Evolutionary conservation across 2,888 invertebrate species (phyloP), one percentile per base, ranked within the genome.

Genomic region (Monochamus alternatus): DNA sequence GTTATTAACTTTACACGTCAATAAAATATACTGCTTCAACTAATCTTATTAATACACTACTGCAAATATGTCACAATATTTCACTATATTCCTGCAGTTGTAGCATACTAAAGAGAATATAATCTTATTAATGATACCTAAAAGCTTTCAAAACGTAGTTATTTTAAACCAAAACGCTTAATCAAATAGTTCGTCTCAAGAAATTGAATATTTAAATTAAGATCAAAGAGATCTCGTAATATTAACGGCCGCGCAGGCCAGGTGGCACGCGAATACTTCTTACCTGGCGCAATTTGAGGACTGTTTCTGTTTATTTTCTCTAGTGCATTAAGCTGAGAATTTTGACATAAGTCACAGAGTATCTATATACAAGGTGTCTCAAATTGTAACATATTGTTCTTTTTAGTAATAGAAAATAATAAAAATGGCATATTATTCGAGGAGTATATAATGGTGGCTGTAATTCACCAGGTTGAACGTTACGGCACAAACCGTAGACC

Each of bases 181-280:
- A 65, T 65, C 65, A 65, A 47, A 65, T 65, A 65, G 22, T 51
- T 51, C 51, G 51, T 65, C 52, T 51, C 51, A 51, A 51, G 30
- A 65, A 47, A 65, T 65, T 65, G 47, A 65, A 65, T 30, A 51
- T 65, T 65, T 65, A 65, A 65, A 51, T 65, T 51, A 65, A 65
- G 65, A 65, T 65, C 65, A 65, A 65, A 65, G 65, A 51, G 31
- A 30, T 30, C 30, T 30, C 8, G 51, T 14, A 51, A 31, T 30
- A 65, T 65, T 65, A 65, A 51, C 31, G 65, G 30, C 31, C 3
- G 7, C 22, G 51, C 51, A 10, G 1, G 30, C 51, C 65, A 65
- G 64, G 44, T 43, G 64, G 64, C 64, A 64, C 64, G 64, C 65
- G 65, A 51, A 65, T 65, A 65, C 47, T 51, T 65, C n/a, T 51